Base-by-base conservation (phyloP, 2,113 vertebrate genomes). In the Pagrus major region DNA sequence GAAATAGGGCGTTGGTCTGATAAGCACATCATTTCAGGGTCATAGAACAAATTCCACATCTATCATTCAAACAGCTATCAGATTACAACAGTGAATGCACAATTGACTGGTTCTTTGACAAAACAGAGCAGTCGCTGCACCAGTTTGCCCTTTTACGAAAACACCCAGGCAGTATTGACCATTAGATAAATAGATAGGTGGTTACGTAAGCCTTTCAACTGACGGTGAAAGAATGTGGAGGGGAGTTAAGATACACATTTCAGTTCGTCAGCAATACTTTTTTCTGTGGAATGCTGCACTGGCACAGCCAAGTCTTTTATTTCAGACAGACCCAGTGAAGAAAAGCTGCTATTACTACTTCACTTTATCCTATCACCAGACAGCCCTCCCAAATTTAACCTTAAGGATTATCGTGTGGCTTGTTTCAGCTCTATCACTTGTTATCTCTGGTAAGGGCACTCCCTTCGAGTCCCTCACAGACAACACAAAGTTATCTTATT, bases 201-300 rank as follows among this genome's bases (percentile, higher is more conserved):
- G 29, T 87, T 89, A 87, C 41, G 39, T 47, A 87, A 87, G 76
- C 63, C 49, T 75, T 76, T 78, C 23, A 84, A 79, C 73, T 70
- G 54, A 60, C 71, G 3, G 78, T 51, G 81, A 88, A 92, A 83
- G 80, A 91, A 92, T 89, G 90, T 76, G 54, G 82, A 86, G 31
- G 83, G 60, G 84, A 81, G 83, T 88, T 54, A 74, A 74, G 68
- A 78, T 69, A 47, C 56, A 88, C 72, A 55, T 82, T 81, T 84
- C 41, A 72, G 39, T 80, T 76, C 78, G 87, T 68, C 81, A 78
- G 84, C 75, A 65, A 54, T n/a, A 18, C 51, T 79, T 42, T n/a
- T 41, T 75, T 49, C 4, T 27, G 41, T 44, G 78, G 76, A 84
- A 86, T 47, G 81, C 52, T 66, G 29, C 33, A 37, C 44, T 37